Base-by-base conservation (phyloP, 2,797 vertebrate genomes). In the Heliangelus exortis region DNA sequence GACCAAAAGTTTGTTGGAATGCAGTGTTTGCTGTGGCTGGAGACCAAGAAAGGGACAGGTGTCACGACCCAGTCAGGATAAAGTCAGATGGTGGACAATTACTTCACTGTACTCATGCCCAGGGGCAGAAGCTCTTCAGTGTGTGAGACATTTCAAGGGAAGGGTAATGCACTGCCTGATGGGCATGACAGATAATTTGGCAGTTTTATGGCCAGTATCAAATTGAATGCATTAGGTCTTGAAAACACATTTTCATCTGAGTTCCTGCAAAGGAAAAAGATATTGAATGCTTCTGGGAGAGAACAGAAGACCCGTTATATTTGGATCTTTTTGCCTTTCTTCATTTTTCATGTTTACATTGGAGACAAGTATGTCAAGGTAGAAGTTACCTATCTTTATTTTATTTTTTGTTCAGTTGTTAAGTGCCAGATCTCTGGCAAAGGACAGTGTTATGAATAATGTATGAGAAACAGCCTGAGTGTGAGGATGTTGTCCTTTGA, bases 341-440 rank as follows among this genome's bases (percentile, higher is more conserved):
- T 90, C 86, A 89, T 95, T 83, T 87, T 71, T 92, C 89, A 36
- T 90, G 53, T 89, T 92, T 93, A 75, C 72, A 61, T 95, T 94
- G 43, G 50, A 92, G 84, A 67, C n/a, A 74, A 39, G 74, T 89
- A 58, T 10, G 31, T 84, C 31, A 82, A 71, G 47, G 82, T 95
- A 65, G 57, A 89, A 90, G 89, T 77, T 87, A 77, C 71, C 78
- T 92, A 48, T 89, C 85, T 88, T 84, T 93, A 53, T 92, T 92
- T 93, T 61, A 71, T 45, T 80, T 87, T 85, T 71, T 61, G 31
- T 63, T 76, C 18, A 25, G 36, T 71, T 93, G 25, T 61, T 89
- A n/a, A 71, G 53, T 90, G 78, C 71, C 29, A 77, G 26, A 23
- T 71, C 75, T 87, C 45, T 95, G 57, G 33, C 36, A 85, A 58